Base-by-base conservation (phyloP, 2,113 vertebrate species). In the Plotosus lineatus region DNA sequence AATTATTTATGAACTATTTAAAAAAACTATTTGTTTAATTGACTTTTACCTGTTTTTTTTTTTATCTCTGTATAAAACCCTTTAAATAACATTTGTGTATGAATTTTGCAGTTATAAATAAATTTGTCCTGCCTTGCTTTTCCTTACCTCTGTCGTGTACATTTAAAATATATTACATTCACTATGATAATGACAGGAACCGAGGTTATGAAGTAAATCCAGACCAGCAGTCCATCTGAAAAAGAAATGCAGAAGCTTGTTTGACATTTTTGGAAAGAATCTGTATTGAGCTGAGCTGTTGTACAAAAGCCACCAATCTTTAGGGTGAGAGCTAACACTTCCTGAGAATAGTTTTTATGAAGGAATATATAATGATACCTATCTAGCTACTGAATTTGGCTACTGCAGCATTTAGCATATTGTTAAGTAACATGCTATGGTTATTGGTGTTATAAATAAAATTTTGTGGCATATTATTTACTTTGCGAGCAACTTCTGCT, bases 101-200 rank as follows among this genome's bases (percentile, higher is more conserved):
- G 17, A 50, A 72, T 9, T 48, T 3, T 2, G 4, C 6, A 10
- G 4, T n/a, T 14, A 28, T 6, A 3, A 17, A 46, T 42, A 46
- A 5, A 28, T 46, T n/a, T 21, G 33, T 19, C 61, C 19, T 19
- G 28, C 14, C 17, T n/a, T 56, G 53, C 23, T 9, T 31, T 31
- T 44, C 17, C 46, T 66, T 90, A 94, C 93, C 92, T 90, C 85
- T 88, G 38, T n/a, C 89, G 89, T 58, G 89, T 77, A 81, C 90
- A 91, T 15, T 89, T 87, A 78, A 91, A 90, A 80, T 89, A 93
- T 86, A 93, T 79, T 58, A 94, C 28, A 85, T 90, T 91, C 46
- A 81, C 76, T 3, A 90, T 12, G 50, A 91, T 46, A 2, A 71
- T 73, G 12, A 88, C 15, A 42, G 90, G 80, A 79, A 92, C 0